A percentile compares a stretch with the other conserved stretches of the same genome.
Evolutionary conservation across 1,140 invertebrate genomes (phyloP).

Genomic region (Microplitis demolitor): DNA sequence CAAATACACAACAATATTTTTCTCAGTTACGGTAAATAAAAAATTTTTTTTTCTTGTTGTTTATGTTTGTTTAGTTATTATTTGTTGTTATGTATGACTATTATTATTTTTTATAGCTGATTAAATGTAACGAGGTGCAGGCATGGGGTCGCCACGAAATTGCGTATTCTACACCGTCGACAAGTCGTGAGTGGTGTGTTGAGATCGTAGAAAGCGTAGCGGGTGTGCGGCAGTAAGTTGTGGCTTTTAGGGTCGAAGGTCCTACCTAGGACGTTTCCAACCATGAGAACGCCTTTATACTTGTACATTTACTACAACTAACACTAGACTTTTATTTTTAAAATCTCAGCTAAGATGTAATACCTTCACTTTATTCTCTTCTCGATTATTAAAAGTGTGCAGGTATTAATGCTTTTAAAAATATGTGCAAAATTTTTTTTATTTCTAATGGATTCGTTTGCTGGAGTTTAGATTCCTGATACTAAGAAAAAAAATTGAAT

Average conservation of each 20-base stretch:
- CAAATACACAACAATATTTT: too few species aligned
- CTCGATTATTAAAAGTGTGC: too few species aligned
- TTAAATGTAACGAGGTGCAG: background rate
- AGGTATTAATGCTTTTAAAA: too few species aligned
- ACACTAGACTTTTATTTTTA: background rate
- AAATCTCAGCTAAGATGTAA: background rate
- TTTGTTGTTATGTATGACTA: background rate
- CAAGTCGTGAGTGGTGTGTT: background rate
- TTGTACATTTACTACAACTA: background rate
- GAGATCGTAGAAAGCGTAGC: slow-evolving; percentile 40
- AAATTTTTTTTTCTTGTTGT: too few species aligned
- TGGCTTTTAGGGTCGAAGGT: slow-evolving; percentile 53
- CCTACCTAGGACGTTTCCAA: slow-evolving; percentile 49
- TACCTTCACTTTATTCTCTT: too few species aligned
- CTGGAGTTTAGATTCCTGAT: too few species aligned
- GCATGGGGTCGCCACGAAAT: slow-evolving; percentile 2
- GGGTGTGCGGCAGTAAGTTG: slow-evolving; percentile 46
- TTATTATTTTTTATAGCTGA: background rate
- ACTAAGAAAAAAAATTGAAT: too few species aligned
- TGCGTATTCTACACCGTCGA: slow-evolving; percentile 7
- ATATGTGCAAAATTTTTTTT: too few species aligned
- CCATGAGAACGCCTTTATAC: slow-evolving; percentile 45
- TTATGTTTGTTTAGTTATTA: background rate
- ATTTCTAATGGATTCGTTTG: too few species aligned
- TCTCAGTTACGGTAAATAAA: too few species aligned